Conservation (phyloP, 1,140 invertebrate genomes). For the Papilio polyxenes region DNA sequence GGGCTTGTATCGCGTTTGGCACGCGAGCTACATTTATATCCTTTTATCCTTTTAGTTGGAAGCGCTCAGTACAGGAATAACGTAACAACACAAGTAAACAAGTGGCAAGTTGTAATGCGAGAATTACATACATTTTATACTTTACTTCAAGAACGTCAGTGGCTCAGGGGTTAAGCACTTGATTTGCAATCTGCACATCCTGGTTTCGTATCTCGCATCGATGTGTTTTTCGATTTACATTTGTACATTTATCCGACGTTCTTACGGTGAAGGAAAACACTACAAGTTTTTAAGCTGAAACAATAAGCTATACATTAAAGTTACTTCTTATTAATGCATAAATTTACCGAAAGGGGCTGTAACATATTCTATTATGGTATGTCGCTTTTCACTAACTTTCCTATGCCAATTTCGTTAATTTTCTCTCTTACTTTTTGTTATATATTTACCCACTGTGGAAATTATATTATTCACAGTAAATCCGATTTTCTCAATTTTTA, state of each 20-base stretch:
- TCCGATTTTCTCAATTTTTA: conserved; percentile 23
- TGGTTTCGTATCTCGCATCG: too few species aligned
- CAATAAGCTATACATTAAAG: too few species aligned
- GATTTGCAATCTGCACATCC: too few species aligned
- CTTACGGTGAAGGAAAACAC: too few species aligned
- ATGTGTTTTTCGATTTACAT: too few species aligned
- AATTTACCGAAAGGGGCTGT: too few species aligned
- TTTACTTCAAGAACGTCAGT: too few species aligned
- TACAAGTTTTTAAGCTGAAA: not conserved
- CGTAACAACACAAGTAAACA: not conserved
- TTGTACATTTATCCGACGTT: too few species aligned
- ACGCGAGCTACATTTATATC: conserved; percentile 5
- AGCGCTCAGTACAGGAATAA: not conserved
- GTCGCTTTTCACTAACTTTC: not conserved
- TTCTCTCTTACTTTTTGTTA: not conserved
- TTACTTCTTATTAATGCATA: not conserved
- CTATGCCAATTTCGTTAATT: not conserved
- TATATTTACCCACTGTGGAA: not conserved
- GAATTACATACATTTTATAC: not conserved
- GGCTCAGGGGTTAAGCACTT: too few species aligned
- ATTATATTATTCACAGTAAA: not conserved
- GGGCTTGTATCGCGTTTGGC: not conserved
- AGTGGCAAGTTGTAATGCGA: not conserved
- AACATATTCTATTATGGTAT: too few species aligned
- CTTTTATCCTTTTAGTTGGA: conserved; percentile 20